Base-by-base conservation (phyloP, 2,113 vertebrate species). In the Hippopotamus amphibius region DNA sequence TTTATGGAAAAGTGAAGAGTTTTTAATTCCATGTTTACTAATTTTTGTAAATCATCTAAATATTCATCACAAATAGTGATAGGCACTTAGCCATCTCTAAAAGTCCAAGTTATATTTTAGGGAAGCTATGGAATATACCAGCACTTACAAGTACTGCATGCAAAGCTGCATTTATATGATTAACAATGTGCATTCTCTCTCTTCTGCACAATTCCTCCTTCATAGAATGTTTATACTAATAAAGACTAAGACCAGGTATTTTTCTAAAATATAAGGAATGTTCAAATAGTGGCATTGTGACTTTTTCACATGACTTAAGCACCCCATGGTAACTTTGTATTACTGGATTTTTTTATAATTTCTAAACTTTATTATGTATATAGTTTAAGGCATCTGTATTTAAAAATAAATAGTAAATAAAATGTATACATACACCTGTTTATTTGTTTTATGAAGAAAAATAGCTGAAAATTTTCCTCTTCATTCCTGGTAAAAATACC, bases 151-250 rank as follows among this genome's bases (percentile, higher is more conserved):
- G 30, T 83, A 68, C 84, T 63, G 76, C 90, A 96, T 89, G 79
- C 1, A 86, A 4, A 96, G 81, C 63, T 90, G 94, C 63, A 91
- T 79, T 87, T 41, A 22, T 97, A 16, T 96, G 57, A 74, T 96
- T 96, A 53, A 63, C 16, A 76, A 68, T 59, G 14, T 79, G 4
- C 24, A 30, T 92, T 94, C 46, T 96, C n/a, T 72, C 24, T 97
- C 46, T 86, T 94, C 86, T 92, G 85, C 41, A 97, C 53, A 97
- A 71, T 66, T 96, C 92, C 92, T 53, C 77, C 8, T 90, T 95
- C 94, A 96, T 55, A 90, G 79, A 86, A 88, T 82, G 61, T 95
- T 97, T 96, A 68, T 95, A 41, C 48, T 65, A 92, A 69, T 97
- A 10, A 92, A 82, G 6, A 96, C 12, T 90, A 79, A 94, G 95